Evolutionary conservation across 2,888 invertebrate genomes (phyloP), one percentile per base, ranked within the genome.

Genomic region (Apocheima hispidaria): DNA sequence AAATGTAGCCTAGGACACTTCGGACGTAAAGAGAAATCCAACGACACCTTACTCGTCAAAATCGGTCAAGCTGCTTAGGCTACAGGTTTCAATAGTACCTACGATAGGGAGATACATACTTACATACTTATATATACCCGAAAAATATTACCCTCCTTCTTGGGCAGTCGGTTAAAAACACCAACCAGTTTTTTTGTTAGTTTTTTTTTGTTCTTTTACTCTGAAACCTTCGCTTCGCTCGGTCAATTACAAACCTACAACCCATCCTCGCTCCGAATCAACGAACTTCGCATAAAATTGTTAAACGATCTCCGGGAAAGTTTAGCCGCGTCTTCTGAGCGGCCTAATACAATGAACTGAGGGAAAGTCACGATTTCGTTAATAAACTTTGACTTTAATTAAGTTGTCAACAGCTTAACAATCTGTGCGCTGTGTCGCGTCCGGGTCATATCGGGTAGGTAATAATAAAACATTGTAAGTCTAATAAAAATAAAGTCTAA

Each of bases 361-460:
- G 66, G 51, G 55, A 71, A 74, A 73, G 75, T 75, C 74, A 75
- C 75, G 74, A 63, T 60, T 71, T 41, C 48, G 66, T 62, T 67
- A 66, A 65, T 64, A 65, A 70, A 70, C 66, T 69, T 73, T 62
- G 57, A 60, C 70, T 68, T 70, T 68, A 70, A 62, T 62, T 62
- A 62, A 56, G 56, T 49, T 62, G 61, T 62, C 61, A 62, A 57
- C 61, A 52, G 61, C 61, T 62, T 62, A 41, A 62, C 56, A 41
- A 57, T 56, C 61, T 56, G 51, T 35, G 60, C 48, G 52, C 61
- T 56, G 51, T 35, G 60, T 52, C 44, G 51, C 38, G 26, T 50
- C 48, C 48, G 52, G 40, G 46, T 49, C 20, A 44, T 49, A 26
- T 57, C 54, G 54, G 54, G 58, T 59, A 48, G 53, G 57, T 30